Percentiles rank a stretch among this genome's conserved stretches.
Evolutionary conservation across 2,797 vertebrate genomes (phyloP).

Genomic region (Pyrocephalus nanus): DNA sequence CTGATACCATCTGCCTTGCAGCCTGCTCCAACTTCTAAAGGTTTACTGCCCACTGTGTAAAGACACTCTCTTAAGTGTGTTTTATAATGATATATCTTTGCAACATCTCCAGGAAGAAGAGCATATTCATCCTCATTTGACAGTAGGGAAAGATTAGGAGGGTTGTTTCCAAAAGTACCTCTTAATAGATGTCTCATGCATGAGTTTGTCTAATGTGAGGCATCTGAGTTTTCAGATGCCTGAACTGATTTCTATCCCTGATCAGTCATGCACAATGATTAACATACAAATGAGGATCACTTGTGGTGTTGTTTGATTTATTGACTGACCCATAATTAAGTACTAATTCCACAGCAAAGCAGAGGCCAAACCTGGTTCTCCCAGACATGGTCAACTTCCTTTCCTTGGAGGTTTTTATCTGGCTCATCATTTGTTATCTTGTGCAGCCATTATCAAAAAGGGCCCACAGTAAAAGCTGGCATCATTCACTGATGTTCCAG

Average conservation of each 20-base stretch:
- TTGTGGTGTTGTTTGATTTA: neutral
- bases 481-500: conserved; percentile 13
- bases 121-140: neutral
- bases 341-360: neutral
- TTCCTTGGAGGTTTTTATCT: neutral
- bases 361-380: neutral
- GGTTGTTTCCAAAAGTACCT: neutral
- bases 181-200: neutral
- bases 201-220: conserved; percentile 11
- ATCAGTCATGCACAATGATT: conserved; percentile 18
- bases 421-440: neutral
- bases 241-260: conserved; percentile 8
- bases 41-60: neutral
- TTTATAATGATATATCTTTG: neutral
- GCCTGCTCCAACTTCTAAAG: neutral
- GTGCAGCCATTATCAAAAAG: neutral
- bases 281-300: neutral
- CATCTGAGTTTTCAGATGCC: conserved; percentile 37
- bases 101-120: neutral
- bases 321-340: neutral
- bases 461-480: neutral
- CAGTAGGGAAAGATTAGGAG: neutral
- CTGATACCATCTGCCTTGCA: neutral
- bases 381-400: neutral
- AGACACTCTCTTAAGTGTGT: neutral